These are phyloP conservation scores for Pseudois nayaur DNA, from an alignment of 2,113 vertebrate species.

Conservation along the genomic window DNA sequence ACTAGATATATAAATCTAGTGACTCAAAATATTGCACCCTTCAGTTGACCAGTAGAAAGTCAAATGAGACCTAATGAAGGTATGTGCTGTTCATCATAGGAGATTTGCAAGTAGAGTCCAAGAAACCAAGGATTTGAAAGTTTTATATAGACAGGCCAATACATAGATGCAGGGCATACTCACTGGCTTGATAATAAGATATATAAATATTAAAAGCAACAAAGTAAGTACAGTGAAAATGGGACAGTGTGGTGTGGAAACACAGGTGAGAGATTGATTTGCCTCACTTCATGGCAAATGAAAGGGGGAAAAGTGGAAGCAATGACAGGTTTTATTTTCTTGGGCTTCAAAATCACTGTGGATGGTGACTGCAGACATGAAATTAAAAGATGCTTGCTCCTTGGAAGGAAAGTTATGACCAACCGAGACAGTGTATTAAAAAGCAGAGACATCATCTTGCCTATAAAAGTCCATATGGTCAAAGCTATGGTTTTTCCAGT, in stretches of 20 bases:
- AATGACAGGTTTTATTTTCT: background rate
- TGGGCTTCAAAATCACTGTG: background rate
- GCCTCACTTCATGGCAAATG: background rate
- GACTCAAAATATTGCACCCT: background rate
- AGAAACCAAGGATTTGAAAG: background rate
- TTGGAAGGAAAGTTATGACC: background rate
- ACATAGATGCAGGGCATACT: background rate
- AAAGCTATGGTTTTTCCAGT: background rate
- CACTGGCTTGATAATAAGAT: background rate
- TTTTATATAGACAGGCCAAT: background rate
- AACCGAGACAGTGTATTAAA: background rate
- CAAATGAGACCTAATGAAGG: background rate
- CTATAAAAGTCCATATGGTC: background rate
- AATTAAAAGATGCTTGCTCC: background rate
- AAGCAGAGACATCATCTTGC: background rate
- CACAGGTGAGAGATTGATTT: background rate
- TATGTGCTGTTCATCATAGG: background rate
- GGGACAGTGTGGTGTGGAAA: background rate
- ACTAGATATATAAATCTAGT: background rate
- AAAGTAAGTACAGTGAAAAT: background rate
- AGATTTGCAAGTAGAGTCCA: background rate
- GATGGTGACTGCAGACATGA: background rate
- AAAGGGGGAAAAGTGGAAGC: background rate
- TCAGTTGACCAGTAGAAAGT: background rate
- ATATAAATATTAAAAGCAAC: background rate